Base-by-base conservation (phyloP, 2,797 vertebrate genomes). In the Luscinia megarhynchos region DNA sequence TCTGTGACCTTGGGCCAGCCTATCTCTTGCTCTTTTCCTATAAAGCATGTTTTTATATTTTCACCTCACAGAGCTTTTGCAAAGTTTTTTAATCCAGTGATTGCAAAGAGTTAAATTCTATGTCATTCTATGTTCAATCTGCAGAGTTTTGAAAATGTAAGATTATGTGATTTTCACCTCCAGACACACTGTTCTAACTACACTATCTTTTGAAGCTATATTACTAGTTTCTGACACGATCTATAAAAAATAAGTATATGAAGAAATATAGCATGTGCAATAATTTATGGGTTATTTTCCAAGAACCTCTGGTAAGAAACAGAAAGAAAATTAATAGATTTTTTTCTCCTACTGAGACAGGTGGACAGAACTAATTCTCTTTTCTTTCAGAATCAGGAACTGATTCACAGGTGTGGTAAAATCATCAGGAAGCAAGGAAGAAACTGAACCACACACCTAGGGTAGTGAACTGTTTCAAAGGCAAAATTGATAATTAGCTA, bases 11-110 rank as follows among this genome's bases (percentile, higher is more conserved):
- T 90, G 91, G 45, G 88, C 74, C 95, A 85, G 54, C n/a, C 57
- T 85, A 58, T 87, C 90, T 83, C 86, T 90, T 95, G 94, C 95
- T 96, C 94, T 97, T 94, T 96, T 96, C 84, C 64, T 62, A 43
- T 78, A 93, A 93, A 87, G 46, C 15, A 40, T 12, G 9, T 76
- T 95, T 94, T 85, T 74, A 40, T 70, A 70, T 63, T 95, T 94
- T 80, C 80, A 84, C 5, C n/a, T 91, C 76, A 86, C 20, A 8
- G 10, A 72, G 73, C 10, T 73, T 87, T 66, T 57, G 29, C 34
- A 75, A 81, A 32, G 12, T 38, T 84, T 87, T 89, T 64, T 5
- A 89, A 69, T 50, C 30, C 34, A 50, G 81, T 53, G 63, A 81
- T 45, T 46, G 11, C 26, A 54, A 88, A 89, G 38, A 55, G 24